These are phyloP conservation scores for Urocynchramus pylzowi DNA, from an alignment of 2,113 vertebrate genomes.

Conservation along the genomic window DNA sequence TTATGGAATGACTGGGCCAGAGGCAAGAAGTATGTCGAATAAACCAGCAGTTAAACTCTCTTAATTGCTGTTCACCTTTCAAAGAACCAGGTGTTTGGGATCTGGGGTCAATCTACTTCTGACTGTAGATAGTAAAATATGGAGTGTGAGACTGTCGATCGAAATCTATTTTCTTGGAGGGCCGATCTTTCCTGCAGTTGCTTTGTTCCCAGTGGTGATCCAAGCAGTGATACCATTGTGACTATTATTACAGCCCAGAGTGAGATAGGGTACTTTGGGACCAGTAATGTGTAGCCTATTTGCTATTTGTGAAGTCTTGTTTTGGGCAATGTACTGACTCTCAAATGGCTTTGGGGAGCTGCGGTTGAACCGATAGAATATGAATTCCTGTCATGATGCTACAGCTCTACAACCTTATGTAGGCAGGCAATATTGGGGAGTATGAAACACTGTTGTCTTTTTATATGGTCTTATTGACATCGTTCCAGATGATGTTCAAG, in stretches of 20 bases:
- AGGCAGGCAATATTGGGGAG: background rate
- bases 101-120: background rate
- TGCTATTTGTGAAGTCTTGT: background rate
- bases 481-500: background rate
- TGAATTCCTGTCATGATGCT: background rate
- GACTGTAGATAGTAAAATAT: background rate
- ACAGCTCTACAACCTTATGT: background rate
- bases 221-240: background rate
- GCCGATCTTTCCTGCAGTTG: background rate
- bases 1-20: background rate
- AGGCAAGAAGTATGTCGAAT: background rate
- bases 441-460: background rate
- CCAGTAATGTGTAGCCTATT: background rate
- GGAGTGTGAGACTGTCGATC: background rate
- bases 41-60: background rate
- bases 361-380: fast-evolving
- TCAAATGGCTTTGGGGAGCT: background rate
- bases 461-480: background rate
- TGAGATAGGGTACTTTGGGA: background rate
- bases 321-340: background rate
- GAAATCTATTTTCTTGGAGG: background rate
- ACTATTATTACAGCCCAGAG: background rate
- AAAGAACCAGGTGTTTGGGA: background rate
- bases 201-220: background rate
- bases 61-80: background rate